A percentile compares a stretch with the other conserved stretches of the same genome.
Evolutionary conservation across 2,888 invertebrate genomes (phyloP).

Genomic region (Antheraea assamensis): DNA sequence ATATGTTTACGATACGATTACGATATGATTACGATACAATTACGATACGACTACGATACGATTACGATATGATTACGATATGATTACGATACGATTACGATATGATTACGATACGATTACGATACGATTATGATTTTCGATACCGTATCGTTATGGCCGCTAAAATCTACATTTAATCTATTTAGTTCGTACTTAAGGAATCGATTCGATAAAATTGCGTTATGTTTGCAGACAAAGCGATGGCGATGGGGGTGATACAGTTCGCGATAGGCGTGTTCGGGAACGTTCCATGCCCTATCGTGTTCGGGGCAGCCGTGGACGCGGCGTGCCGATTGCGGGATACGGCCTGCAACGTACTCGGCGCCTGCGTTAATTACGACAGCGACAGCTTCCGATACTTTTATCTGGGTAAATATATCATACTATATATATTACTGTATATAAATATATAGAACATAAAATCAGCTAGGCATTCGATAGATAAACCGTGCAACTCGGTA

Average conservation of each 20-base stretch:
- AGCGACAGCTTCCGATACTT: slow-evolving; percentile 91
- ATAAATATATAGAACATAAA: too few species aligned
- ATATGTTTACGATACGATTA: too few species aligned
- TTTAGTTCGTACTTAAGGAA: too few species aligned
- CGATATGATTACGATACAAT: too few species aligned
- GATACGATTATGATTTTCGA: too few species aligned
- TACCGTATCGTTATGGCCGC: too few species aligned
- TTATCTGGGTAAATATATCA: slow-evolving; percentile 88
- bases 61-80: too few species aligned
- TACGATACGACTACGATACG: too few species aligned
- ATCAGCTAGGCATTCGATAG: not conserved
- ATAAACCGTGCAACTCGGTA: too few species aligned
- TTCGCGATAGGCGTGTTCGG: slow-evolving; percentile 96
- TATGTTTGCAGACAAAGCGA: slow-evolving; percentile 88
- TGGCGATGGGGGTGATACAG: slow-evolving; percentile 96
- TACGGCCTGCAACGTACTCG: slow-evolving; percentile 89
- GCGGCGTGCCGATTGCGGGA: slow-evolving; percentile 95
- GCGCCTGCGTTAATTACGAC: slow-evolving; percentile 95
- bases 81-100: too few species aligned
- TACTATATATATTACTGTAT: not conserved
- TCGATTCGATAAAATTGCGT: not conserved
- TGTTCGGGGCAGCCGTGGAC: slow-evolving; percentile 96
- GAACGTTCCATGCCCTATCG: slow-evolving; percentile 97
- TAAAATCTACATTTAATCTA: too few species aligned
- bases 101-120: too few species aligned